Evolutionary conservation across 2,113 vertebrate genomes (phyloP).

Genomic region (Zosterops borbonicus): DNA sequence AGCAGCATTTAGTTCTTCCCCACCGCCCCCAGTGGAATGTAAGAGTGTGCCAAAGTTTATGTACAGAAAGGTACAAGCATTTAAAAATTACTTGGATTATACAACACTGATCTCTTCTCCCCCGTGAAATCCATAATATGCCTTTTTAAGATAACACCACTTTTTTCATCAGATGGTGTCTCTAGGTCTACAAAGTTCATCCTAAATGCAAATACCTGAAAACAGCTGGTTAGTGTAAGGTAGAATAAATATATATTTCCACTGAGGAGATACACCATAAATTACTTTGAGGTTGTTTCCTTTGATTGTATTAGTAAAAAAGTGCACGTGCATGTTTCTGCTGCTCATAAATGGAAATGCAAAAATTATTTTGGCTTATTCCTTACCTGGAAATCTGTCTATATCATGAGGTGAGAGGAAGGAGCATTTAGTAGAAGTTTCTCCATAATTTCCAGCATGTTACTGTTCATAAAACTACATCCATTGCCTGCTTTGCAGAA

Average conservation of each 20-base stretch:
- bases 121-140: background rate
- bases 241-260: background rate
- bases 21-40: background rate
- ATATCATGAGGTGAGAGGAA: background rate
- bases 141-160: background rate
- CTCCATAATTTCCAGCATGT: background rate
- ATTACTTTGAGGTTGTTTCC: background rate
- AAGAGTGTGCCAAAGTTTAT: background rate
- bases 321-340: background rate
- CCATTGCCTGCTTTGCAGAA: background rate
- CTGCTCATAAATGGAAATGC: background rate
- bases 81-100: background rate
- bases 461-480: background rate
- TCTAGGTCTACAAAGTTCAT: background rate
- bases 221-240: background rate
- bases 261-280: background rate
- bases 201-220: background rate
- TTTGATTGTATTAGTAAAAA: background rate
- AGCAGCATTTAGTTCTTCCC: background rate
- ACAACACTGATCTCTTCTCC: background rate
- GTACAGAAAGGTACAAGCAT: background rate
- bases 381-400: background rate
- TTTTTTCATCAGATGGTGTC: background rate
- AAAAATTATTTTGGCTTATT: background rate
- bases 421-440: background rate